These are phyloP conservation scores for Terrapene triunguis DNA, from an alignment of 2,113 vertebrate genomes.

Conservation along the genomic window DNA sequence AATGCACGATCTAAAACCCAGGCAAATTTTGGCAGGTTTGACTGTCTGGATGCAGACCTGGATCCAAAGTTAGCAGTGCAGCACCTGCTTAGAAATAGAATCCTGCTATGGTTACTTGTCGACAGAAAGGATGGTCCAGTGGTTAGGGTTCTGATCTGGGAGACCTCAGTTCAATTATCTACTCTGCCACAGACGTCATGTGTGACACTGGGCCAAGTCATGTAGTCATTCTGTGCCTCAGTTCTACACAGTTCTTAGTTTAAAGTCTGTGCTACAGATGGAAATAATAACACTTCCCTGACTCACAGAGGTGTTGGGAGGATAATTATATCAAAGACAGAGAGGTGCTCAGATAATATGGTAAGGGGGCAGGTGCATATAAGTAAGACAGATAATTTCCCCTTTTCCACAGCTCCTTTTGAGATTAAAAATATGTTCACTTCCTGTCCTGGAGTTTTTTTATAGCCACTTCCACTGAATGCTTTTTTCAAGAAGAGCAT, in stretches of 20 bases:
- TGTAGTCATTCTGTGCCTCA: fast-evolving
- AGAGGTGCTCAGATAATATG: background rate
- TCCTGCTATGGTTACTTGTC: background rate
- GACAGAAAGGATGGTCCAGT: background rate
- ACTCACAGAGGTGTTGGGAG: background rate
- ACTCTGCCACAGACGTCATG: background rate
- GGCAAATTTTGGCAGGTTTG: background rate
- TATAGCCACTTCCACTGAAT: background rate
- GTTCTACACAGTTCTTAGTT: background rate
- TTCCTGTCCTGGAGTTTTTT: background rate
- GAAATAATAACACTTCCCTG: background rate
- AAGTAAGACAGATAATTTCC: background rate
- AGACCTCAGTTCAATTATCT: background rate
- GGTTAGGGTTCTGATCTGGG: background rate
- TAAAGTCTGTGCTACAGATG: background rate
- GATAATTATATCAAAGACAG: background rate
- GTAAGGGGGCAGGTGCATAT: background rate
- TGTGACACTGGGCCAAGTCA: background rate
- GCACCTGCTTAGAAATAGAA: background rate
- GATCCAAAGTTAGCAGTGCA: background rate
- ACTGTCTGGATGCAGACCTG: background rate
- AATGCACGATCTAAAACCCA: background rate
- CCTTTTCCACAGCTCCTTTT: background rate
- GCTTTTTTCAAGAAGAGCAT: background rate
- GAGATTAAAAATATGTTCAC: background rate